Evolutionary conservation across 1,140 invertebrate genomes (phyloP), one percentile per base, ranked within the genome.

Genomic region (Arctopsyche grandis): DNA sequence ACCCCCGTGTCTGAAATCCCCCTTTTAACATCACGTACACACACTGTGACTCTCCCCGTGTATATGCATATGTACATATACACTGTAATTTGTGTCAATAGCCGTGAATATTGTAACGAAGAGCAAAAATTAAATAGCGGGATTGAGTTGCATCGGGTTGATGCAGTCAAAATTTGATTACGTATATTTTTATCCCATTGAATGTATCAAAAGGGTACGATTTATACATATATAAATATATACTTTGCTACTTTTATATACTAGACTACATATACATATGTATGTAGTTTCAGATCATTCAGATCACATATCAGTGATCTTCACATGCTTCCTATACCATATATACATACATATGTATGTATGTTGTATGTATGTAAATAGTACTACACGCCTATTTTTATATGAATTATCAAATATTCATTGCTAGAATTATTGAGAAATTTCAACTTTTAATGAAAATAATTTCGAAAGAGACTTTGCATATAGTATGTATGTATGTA

Each of bases 1-100:
- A 77, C 76, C 63, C 48, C 58, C 58, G 46, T 9, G 75, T 43
- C 29, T 0, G 21, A 22, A 7, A 21, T 12, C 48, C 16, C 74
- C 58, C 74, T 22, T 76, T 76, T 76, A 1, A 9, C 29, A 46
- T 26, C 14, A 22, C 52, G 10, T 76, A 44, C 5, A 70, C 12
- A 70, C 10, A 5, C 48, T 38, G 44, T 46, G 44, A 12, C 5
- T 5, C 5, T 52, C 16, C 16, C 16, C 10, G 63, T 66, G 21
- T 22, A 14, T 66, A 24, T 26, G 22, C 12, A 12, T 66, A 22
- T 26, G 63, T 12, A 66, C 24, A 24, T 24, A 24, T 9, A 66
- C 22, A 29, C 63, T 5, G 12, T 26, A 19, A 66, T 26, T 21
- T 12, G 24, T 66, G 63, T 66, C 63, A 66, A 66, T 26, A 66